Percentiles rank a stretch among this genome's conserved stretches.
Conservation (phyloP, 2,113 vertebrate species). For the Catagonus wagneri region DNA sequence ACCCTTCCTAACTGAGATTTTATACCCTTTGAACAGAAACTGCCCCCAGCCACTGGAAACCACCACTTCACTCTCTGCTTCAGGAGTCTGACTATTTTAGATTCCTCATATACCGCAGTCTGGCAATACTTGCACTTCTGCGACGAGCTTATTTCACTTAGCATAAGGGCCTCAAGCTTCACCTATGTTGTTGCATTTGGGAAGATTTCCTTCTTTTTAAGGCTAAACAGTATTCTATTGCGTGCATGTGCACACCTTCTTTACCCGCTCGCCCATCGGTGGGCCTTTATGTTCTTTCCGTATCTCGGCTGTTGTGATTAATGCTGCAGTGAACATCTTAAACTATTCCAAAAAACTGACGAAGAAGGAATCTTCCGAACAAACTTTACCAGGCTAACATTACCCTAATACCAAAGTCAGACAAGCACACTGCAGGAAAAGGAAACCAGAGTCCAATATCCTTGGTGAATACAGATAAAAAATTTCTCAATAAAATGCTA, state of each 20-base stretch:
- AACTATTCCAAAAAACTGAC: not conserved
- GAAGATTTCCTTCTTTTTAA: not conserved
- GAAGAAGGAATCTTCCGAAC: not conserved
- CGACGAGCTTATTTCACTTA: not conserved
- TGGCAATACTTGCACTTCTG: not conserved
- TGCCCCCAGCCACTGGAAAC: not conserved
- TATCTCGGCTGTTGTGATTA: not conserved
- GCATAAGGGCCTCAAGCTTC: not conserved
- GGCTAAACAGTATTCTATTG: not conserved
- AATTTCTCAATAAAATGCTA: not conserved
- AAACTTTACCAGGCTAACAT: not conserved
- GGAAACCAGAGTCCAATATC: not conserved
- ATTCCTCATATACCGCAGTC: not conserved
- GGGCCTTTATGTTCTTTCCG: not conserved
- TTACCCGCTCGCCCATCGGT: not conserved
- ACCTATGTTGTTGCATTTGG: not conserved
- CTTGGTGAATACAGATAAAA: not conserved
- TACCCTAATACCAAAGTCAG: not conserved
- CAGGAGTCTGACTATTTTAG: not conserved
- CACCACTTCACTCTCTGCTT: not conserved
- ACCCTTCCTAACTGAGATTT: not conserved
- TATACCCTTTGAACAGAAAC: not conserved
- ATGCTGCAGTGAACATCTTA: not conserved
- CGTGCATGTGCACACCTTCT: not conserved
- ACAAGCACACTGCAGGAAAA: not conserved